These are phyloP conservation scores for Drosophila diplacantha DNA, from an alignment of 2,888 invertebrate species.

Conservation along the genomic window DNA sequence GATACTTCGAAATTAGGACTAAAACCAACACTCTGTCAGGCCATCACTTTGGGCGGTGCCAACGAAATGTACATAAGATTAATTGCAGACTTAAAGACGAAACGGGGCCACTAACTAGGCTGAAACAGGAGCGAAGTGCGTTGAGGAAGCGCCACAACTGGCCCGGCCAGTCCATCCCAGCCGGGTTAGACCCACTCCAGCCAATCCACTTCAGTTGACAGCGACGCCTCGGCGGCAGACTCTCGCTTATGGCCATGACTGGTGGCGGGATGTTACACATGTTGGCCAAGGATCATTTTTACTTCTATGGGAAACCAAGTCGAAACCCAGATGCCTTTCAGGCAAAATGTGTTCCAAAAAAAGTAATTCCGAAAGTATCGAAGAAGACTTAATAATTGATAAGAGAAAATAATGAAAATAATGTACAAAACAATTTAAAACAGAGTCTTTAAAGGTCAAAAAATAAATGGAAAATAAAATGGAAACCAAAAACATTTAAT, in stretches of 20 bases:
- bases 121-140: slow-evolving; percentile 34
- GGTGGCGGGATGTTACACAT: slow-evolving; percentile 26
- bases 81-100: slow-evolving; percentile 34
- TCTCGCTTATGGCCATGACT: slow-evolving; percentile 47
- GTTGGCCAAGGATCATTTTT: slow-evolving; percentile 56
- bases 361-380: background rate
- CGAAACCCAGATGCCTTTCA: slow-evolving; percentile 19
- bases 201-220: slow-evolving; percentile 18
- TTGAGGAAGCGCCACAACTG: slow-evolving; percentile 36
- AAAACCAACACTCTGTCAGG: slow-evolving; percentile 9
- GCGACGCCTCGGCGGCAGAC: slow-evolving; percentile 25
- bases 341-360: background rate
- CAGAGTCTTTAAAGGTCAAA: no score
- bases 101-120: slow-evolving; percentile 38
- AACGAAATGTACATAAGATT: slow-evolving; percentile 36
- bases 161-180: slow-evolving; percentile 20
- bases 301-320: slow-evolving; percentile 48
- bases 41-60: background rate
- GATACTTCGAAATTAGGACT: background rate
- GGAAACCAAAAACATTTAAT: no score
- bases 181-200: slow-evolving; percentile 1
- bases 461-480: no score
- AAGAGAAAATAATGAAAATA: background rate
- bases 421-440: no score
- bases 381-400: no score